Base-by-base conservation (phyloP, 1,140 invertebrate genomes). In the Aporrectodea caliginosa region DNA sequence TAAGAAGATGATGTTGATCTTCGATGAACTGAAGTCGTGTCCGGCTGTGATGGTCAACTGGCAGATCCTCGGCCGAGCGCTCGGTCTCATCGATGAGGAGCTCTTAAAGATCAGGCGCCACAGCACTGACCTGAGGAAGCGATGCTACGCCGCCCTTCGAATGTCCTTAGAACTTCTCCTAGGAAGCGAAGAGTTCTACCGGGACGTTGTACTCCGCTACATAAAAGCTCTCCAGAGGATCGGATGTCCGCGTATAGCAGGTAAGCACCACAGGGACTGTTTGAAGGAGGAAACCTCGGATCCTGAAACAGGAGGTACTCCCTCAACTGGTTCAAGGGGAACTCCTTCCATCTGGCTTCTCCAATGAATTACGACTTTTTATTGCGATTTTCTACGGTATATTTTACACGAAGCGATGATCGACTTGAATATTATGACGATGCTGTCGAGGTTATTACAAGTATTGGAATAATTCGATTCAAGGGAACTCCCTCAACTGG, bases 11-110 rank as follows among this genome's bases (percentile, higher is more conserved):
- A 2, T 72, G n/a, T 6, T 14, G 2, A 32, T 72, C 2, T 72
- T 72, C 70, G 70, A 72, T 72, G 70, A 72, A n/a, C 31, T 72
- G 32, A 72, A 27, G 32, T 6, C 70, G 2, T 72, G 6, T 72
- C 70, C 70, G 6, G n/a, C 70, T 6, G 70, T 72, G n/a, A 27
- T 72, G n/a, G 70, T 72, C 70, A 72, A 72, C 70, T 72, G 70
- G 70, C 2, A 27, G 27, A 27, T 72, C 2, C 70, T 72, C n/a
- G 70, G n/a, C 27, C n/a, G 32, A 72, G n/a, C 14, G n/a, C 70
- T 72, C 14, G 70, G 70, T 12, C 70, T 72, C n/a, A 2, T 32
- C n/a, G n/a, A 27, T 29, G 6, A 6, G 14, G 70, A 72, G 27
- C 70, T 32, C 2, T 2, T 12, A 27, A 72, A 29, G 70, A 32